phyloP scores from a whole-genome alignment of 2,888 invertebrate genomes.

The Macaria liturata region DNA sequence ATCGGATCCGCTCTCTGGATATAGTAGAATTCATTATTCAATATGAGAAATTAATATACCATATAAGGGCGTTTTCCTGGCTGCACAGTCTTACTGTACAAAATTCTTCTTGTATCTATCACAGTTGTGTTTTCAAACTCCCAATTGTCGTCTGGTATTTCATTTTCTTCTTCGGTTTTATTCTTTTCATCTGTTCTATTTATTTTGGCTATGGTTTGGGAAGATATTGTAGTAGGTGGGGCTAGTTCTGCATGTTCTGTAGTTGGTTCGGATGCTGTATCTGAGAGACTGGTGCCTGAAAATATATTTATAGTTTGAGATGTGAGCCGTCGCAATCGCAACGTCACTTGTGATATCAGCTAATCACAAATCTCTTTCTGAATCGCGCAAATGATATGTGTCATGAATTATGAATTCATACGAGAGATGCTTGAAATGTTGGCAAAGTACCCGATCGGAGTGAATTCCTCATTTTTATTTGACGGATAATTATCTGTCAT shows the following conservation, averaged over 20 bases:
- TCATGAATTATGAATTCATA: too few species aligned
- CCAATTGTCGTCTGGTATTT: slow-evolving; percentile 65
- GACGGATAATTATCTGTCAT: too few species aligned
- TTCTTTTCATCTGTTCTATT: slow-evolving; percentile 32
- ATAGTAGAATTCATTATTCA: too few species aligned
- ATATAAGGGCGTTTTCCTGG: slow-evolving; percentile 68
- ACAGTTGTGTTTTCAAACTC: slow-evolving; percentile 62
- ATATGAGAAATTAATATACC: slow-evolving; percentile 42
- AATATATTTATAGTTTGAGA: background rate
- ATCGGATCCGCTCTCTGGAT: too few species aligned
- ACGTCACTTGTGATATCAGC: too few species aligned
- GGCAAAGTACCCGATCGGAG: too few species aligned
- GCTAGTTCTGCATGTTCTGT: slow-evolving; percentile 9
- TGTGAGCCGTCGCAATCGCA: background rate
- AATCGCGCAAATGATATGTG: too few species aligned
- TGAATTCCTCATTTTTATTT: too few species aligned
- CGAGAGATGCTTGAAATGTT: too few species aligned
- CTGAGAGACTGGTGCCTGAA: slow-evolving; percentile 35
- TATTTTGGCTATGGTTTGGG: slow-evolving; percentile 22
- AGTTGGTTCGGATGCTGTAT: slow-evolving; percentile 28
- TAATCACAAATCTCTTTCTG: too few species aligned
- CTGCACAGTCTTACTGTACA: slow-evolving; percentile 61
- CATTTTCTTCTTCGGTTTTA: slow-evolving; percentile 38
- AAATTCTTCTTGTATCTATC: slow-evolving; percentile 67
- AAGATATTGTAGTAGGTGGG: background rate